Base-by-base conservation (phyloP, 2,113 vertebrate species). In the Dendrocopos noguchii region DNA sequence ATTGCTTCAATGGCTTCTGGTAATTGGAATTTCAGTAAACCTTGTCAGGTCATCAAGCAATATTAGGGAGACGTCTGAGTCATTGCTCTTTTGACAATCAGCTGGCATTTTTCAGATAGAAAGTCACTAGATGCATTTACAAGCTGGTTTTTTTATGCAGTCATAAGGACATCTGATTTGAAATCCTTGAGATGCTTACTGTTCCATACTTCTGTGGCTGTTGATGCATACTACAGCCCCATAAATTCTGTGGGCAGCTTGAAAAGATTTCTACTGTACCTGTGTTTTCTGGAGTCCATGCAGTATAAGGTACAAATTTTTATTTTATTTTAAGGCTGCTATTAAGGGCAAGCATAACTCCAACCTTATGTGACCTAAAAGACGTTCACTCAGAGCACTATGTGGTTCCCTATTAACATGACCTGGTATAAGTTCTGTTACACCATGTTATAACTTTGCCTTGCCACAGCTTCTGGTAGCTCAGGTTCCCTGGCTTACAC, bases 1-100 rank as follows among this genome's bases (percentile, higher is more conserved):
- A 84, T 65, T 90, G 71, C n/a, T 93, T 92, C 71, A 94, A 84
- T 60, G 15, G 70, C 39, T 91, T 90, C 56, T 76, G 34, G 11
- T 93, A 95, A 95, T 80, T 94, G 75, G 84, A 89, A 94, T 94
- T 92, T 90, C 66, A 64, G 64, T 87, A 82, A 94, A 94, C 25
- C 27, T 90, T 89, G 57, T 64, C 88, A 86, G 63, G 60, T 90
- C 67, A 80, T 71, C 39, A 70, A 53, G 61, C 34, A 80, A 52
- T 82, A 82, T 94, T 82, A 89, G 29, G 11, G 44, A 78, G 47
- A 46, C 36, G 64, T 82, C n/a, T 78, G 42, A 59, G 53, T 67
- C 84, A 88, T 27, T 3, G 0, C 3, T 80, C 20, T 79, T 33
- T 70, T 91, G 88, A 82, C 17, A 90, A 50, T 79, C 78, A 59